Base-by-base conservation (phyloP, 2,888 invertebrate genomes). In the Sinhomidia bicolor region DNA sequence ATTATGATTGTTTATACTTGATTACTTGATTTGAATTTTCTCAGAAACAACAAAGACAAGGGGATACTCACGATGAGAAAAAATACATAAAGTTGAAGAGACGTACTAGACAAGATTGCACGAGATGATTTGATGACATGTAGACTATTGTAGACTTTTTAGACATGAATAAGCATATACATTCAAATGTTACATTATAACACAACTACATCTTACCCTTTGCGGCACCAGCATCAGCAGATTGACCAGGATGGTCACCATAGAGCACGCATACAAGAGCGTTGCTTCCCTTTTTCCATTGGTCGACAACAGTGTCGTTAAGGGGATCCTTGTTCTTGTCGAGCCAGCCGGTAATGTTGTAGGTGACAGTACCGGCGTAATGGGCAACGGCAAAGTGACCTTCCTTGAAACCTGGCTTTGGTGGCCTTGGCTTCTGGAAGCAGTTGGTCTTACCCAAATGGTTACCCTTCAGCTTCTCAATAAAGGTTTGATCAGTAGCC, bases 301-400 rank as follows among this genome's bases (percentile, higher is more conserved):
- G 97, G 94, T 98, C 98, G 93, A 99, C 99, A 92, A 99, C 98
- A 90, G 99, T 99, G 96, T 99, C 99, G 96, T 99, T 99, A 94
- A 99, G 95, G 93, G 99, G 99, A 95, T 99, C 99, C 97, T 99
- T 99, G 97, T 99, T 99, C 98, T 99, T 99, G 95, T 99, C 99
- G 94, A 99, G 96, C 99, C 99, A 99, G 93, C 98, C 98, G 93
- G 96, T 96, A 95, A 99, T 98, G 95, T 99, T 99, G 96, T 99
- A 99, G 92, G 98, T 95, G 95, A 98, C 99, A 94, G 96, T 96
- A 95, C 99, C 99, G 94, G 99, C 99, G 95, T 99, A 99, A 95
- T 99, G 99, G 94, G 97, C 98, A 94, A 99, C 97, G 93, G 99
- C 98, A 94, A 99, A 99, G 96, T 99, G 99, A 93, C 98, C 99